These are phyloP conservation scores for Elaphurus davidianus DNA, from an alignment of 2,113 vertebrate genomes.

Conservation along the genomic window DNA sequence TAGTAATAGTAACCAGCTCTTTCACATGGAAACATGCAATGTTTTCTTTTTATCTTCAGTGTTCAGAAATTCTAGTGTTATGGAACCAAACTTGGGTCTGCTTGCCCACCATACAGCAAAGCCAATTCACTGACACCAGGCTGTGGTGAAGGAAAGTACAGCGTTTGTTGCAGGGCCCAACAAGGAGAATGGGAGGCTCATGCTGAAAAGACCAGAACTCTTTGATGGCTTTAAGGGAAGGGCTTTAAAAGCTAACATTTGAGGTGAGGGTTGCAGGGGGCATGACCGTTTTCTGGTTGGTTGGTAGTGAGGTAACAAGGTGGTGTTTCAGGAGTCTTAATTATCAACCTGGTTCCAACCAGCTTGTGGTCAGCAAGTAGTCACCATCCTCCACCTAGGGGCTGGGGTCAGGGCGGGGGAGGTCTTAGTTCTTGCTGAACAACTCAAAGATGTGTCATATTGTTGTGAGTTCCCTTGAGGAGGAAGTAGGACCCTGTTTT, in stretches of 20 bases:
- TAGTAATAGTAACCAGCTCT: background rate
- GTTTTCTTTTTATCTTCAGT: background rate
- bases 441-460: background rate
- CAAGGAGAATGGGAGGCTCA: background rate
- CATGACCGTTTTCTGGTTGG: background rate
- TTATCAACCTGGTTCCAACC: background rate
- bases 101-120: background rate
- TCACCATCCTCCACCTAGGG: background rate
- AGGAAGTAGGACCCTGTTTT: background rate
- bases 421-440: background rate
- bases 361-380: background rate
- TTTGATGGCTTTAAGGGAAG: background rate
- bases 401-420: rapidly evolving
- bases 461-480: background rate
- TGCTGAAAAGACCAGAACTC: background rate
- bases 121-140: background rate
- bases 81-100: background rate
- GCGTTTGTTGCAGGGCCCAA: background rate
- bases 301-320: background rate
- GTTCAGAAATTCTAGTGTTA: background rate
- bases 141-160: background rate
- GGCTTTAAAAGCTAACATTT: background rate
- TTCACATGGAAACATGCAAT: background rate
- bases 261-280: background rate
- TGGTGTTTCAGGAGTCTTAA: background rate